Evolutionary conservation across 2,113 vertebrate genomes (phyloP), one percentile per base, ranked within the genome.

Genomic region (Nannobrachium achirus): DNA sequence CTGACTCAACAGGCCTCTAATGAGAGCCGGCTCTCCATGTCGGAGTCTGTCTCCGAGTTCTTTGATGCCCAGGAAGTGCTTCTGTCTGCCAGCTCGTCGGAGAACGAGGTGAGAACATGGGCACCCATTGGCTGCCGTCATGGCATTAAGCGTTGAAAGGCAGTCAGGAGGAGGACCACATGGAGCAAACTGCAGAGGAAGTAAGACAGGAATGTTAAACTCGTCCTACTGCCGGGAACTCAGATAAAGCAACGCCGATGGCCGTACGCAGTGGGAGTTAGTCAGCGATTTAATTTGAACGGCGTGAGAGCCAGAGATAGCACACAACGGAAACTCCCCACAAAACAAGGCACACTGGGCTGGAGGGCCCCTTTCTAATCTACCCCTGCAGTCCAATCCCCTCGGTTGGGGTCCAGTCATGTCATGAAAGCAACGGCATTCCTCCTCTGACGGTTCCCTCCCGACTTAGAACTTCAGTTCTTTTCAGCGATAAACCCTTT

Each of bases 1-100:
- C 87, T 98, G 75, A 96, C 96, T 75, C 97, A 98, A 88, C 96
- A 98, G 93, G 95, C 95, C 82, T 94, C 96, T 87, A 97, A 98
- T 69, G 98, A 98, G 91, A 98, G 98, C 86, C 94, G 96, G 77
- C 95, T 99, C 61, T 99, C 98, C 86, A 98, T 99, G 97, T 99
- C 98, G 8, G 98, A 99, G 88, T 99, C 98, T 0, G 94, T 98
- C 74, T 99, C 98, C 0, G 98, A 99, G 91, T 99, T 99, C 91
- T 99, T 99, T 64, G 98, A 99, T 53, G 98, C 98, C 77, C 98
- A 99, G 79, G 98, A 99, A 86, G 97, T 99, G 78, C 97, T 99
- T 58, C 91, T 99, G 0, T 99, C 98, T 57, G 98, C 98, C 76
- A 99, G 98, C 87, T 99, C 97, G 0, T 99, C 98, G 8, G 98